Percentiles rank a stretch among this genome's conserved stretches.
Evolutionary conservation across 64 coral and sea anemone genomes (phyloP).

Genomic region (Acropora tenuis): DNA sequence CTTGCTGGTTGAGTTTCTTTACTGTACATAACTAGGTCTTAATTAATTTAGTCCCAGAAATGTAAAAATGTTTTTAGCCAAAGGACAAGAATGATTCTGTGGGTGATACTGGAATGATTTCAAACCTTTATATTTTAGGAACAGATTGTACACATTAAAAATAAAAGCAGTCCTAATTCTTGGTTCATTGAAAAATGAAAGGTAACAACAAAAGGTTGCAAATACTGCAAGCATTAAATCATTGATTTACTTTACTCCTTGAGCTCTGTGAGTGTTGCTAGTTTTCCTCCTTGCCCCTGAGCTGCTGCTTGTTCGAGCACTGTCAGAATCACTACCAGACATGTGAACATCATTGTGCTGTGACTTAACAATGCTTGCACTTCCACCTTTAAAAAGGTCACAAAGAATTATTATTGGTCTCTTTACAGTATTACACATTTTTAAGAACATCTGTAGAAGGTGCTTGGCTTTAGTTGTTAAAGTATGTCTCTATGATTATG

Average conservation of each 20-base stretch:
- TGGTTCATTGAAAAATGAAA: not conserved
- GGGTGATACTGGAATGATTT: no score
- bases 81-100: not conserved
- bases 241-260: conserved; percentile 53
- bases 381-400: conserved; percentile 8
- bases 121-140: no score
- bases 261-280: conserved; percentile 23
- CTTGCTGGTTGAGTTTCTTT: no score
- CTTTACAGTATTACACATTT: not conserved
- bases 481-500: no score
- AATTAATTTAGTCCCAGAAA: no score
- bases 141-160: no score
- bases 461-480: no score
- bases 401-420: not conserved
- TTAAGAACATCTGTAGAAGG: no score
- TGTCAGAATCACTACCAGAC: conserved; percentile 77
- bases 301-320: conserved; percentile 67
- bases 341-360: conserved; percentile 26
- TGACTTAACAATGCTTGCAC: conserved; percentile 51
- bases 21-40: no score
- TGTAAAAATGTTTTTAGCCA: not conserved
- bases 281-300: conserved; percentile 75
- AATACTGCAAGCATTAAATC: no score
- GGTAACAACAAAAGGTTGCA: not conserved
- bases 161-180: not conserved